A percentile compares a stretch with the other conserved stretches of the same genome.
phyloP scores from a whole-genome alignment of 1,140 invertebrate genomes.

The Hestina assimilis region DNA sequence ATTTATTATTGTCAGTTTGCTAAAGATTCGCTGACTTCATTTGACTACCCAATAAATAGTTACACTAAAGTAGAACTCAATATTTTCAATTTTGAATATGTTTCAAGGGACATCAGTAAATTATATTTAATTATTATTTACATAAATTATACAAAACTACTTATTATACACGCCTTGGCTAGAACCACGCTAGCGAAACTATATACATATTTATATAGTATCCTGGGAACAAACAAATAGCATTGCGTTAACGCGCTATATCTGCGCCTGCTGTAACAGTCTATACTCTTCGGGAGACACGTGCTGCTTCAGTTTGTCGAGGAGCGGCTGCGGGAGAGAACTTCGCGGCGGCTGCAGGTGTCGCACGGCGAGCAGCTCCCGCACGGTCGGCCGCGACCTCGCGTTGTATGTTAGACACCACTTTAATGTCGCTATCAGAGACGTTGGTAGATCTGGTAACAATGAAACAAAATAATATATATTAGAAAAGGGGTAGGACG shows the following conservation, averaged over 20 bases:
- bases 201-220: background rate
- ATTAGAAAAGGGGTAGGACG: too few relatives aligned
- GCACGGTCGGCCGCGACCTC: slow-evolving; percentile 62
- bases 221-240: background rate
- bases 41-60: too few relatives aligned
- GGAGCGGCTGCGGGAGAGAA: slow-evolving; percentile 35
- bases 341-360: slow-evolving; percentile 43
- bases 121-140: background rate
- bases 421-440: slow-evolving; percentile 60
- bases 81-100: background rate
- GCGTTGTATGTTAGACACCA: slow-evolving; percentile 74
- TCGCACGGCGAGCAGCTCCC: slow-evolving; percentile 57
- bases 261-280: slow-evolving; percentile 44
- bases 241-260: slow-evolving; percentile 13
- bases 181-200: slow-evolving; percentile 17
- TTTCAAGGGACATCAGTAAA: background rate
- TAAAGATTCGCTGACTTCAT: too few relatives aligned
- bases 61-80: background rate
- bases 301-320: slow-evolving; percentile 41
- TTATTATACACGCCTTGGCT: slow-evolving; percentile 5
- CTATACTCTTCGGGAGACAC: slow-evolving; percentile 45
- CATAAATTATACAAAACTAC: background rate
- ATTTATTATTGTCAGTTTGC: too few relatives aligned
- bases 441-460: slow-evolving; percentile 68
- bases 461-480: background rate